Percentiles rank a stretch among this genome's conserved stretches.
Conservation (phyloP, 2,797 vertebrate species). For the Hoplostethus atlanticus region DNA sequence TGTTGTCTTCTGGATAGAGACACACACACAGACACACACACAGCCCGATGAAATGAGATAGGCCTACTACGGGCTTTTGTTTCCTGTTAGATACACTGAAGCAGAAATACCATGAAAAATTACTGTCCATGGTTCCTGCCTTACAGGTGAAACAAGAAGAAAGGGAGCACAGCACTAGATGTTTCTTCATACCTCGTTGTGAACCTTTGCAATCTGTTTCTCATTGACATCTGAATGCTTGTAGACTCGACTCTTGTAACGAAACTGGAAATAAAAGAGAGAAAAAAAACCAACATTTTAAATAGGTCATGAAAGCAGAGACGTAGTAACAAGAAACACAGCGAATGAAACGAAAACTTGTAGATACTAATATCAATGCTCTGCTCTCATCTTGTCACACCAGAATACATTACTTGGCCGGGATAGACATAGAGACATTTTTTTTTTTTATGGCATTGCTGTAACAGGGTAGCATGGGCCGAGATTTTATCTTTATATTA, state of each 20-base stretch:
- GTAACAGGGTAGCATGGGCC: no score
- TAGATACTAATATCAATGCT: no score
- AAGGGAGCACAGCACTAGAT: neutral
- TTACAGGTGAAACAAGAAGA: neutral
- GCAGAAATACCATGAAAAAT: no score
- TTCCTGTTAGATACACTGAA: no score
- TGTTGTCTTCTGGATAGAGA: neutral
- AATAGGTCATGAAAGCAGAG: neutral
- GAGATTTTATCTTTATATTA: no score
- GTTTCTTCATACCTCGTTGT: conserved; percentile 85
- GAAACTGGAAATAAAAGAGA: conserved; percentile 80
- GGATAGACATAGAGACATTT: no score
- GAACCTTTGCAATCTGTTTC: conserved; percentile 90
- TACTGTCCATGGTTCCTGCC: no score
- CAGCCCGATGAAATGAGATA: neutral
- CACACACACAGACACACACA: conserved; percentile 28
- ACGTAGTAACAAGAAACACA: neutral
- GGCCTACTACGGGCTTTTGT: no score
- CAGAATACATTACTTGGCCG: no score
- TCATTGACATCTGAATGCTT: conserved; percentile 86
- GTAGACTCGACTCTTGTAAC: conserved; percentile 91
- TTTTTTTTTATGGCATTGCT: no score
- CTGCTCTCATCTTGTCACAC: no score
- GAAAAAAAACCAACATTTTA: neutral
- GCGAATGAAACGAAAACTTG: no score